phyloP scores from a whole-genome alignment of 2,113 vertebrate species.

The Gymnarchus niloticus region DNA sequence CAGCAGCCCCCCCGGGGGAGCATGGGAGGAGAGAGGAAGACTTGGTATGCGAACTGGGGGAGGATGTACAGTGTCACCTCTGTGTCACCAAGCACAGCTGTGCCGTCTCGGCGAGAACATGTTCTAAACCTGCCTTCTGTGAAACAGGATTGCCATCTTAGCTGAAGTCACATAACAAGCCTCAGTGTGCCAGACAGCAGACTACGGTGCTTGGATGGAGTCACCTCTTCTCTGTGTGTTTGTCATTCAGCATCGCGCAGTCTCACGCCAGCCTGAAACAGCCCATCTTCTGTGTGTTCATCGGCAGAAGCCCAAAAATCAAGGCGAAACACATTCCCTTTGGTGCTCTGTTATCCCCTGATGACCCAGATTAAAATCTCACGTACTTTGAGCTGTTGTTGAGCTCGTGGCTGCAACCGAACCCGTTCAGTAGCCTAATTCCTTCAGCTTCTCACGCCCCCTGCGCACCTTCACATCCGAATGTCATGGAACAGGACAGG shows the following conservation, averaged over 20 bases:
- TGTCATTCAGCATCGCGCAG: not conserved
- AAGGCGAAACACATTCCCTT: not conserved
- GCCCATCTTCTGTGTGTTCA: not conserved
- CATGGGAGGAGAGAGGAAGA: conserved; percentile 4
- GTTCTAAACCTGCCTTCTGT: not conserved
- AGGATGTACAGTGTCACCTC: not conserved
- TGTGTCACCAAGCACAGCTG: not conserved
- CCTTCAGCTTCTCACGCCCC: not conserved
- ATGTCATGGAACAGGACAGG: not conserved
- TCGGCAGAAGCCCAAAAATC: not conserved
- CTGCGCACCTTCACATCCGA: not conserved
- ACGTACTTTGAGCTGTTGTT: not conserved
- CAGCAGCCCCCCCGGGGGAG: conserved; percentile 34
- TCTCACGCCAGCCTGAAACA: not conserved
- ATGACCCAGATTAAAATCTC: not conserved
- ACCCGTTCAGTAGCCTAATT: not conserved
- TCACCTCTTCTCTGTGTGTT: not conserved
- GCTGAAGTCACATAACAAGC: not conserved
- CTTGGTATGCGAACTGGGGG: not conserved
- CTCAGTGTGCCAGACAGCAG: not conserved
- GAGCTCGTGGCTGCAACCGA: not conserved
- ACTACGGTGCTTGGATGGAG: not conserved
- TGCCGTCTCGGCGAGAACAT: not conserved
- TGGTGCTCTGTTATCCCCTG: not conserved
- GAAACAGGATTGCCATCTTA: too few species aligned